Evolutionary conservation across 2,888 invertebrate species (phyloP).

Genomic region (Cybosia mesomella): DNA sequence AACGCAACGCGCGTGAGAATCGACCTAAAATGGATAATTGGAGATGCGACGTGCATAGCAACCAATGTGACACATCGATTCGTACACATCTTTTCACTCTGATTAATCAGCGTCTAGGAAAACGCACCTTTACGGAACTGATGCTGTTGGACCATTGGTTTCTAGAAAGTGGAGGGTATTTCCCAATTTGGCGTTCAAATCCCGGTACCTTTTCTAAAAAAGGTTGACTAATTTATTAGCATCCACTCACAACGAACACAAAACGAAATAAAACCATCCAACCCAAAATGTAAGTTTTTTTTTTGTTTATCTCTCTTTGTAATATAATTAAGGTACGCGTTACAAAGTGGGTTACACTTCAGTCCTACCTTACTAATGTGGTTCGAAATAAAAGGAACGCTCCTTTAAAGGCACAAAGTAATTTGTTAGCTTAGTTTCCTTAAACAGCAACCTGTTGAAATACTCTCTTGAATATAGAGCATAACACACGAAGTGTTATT

Average conservation of each 20-base stretch:
- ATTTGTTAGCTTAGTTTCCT: slow-evolving; percentile 13
- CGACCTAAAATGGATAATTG: neutral
- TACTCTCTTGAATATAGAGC: neutral
- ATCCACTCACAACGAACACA: neutral
- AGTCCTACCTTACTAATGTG: neutral
- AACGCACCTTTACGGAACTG: too few relatives aligned
- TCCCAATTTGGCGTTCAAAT: neutral
- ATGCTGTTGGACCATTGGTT: neutral
- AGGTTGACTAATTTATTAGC: neutral
- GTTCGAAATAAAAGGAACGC: slow-evolving; percentile 11
- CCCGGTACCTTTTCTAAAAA: neutral
- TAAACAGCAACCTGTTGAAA: slow-evolving; percentile 13
- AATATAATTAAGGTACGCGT: slow-evolving; percentile 13
- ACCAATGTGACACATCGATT: neutral
- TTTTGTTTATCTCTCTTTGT: neutral
- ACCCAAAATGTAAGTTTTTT: neutral
- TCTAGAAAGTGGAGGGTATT: neutral
- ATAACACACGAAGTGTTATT: neutral
- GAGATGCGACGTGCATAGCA: neutral
- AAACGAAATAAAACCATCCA: neutral
- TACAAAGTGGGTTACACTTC: slow-evolving; percentile 12
- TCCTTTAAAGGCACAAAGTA: slow-evolving; percentile 16
- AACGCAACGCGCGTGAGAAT: neutral
- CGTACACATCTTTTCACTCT: neutral
- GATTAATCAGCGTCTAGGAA: neutral